A percentile compares a stretch with the other conserved stretches of the same genome.
Evolutionary conservation across 35 echinoderm and acorn worm genomes (phyloP).

Genomic region (Apostichopus parvimensis): DNA sequence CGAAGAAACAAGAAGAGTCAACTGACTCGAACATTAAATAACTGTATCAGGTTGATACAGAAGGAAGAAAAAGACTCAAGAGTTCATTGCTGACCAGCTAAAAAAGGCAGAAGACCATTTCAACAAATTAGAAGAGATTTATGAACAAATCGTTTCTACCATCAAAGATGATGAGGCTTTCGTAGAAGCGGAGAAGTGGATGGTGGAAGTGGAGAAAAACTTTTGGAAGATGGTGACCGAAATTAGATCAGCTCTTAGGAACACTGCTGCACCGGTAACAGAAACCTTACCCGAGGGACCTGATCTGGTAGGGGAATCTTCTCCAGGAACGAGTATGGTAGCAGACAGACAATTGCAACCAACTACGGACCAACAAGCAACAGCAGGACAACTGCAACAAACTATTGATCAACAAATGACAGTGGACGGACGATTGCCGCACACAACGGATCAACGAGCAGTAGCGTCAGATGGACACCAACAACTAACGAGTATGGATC

Average conservation of each 20-base stretch:
- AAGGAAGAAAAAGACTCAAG: not conserved
- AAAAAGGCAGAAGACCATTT: not conserved
- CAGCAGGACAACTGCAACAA: too few species aligned
- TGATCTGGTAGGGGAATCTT: too few species aligned
- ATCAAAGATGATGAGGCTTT: slow-evolving; percentile 31
- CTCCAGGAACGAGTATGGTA: too few species aligned
- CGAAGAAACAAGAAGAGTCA: not conserved
- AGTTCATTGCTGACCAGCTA: not conserved
- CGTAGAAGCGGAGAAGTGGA: slow-evolving; percentile 12
- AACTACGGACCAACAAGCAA: too few species aligned
- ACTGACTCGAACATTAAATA: not conserved
- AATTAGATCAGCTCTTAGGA: not conserved
- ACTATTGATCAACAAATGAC: too few species aligned
- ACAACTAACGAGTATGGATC: too few species aligned
- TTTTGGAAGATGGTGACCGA: slow-evolving; percentile 3
- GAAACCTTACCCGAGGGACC: too few species aligned
- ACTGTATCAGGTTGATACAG: not conserved
- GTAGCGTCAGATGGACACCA: too few species aligned
- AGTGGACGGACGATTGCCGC: too few species aligned
- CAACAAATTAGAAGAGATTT: not conserved
- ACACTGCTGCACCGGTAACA: too few species aligned
- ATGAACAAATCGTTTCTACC: not conserved
- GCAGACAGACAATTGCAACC: too few species aligned
- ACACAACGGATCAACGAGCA: too few species aligned
- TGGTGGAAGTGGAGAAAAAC: slow-evolving; percentile 12